A percentile compares a stretch with the other conserved stretches of the same genome.
phyloP scores from a whole-genome alignment of 2,113 vertebrate species.

The Hydropotes inermis region DNA sequence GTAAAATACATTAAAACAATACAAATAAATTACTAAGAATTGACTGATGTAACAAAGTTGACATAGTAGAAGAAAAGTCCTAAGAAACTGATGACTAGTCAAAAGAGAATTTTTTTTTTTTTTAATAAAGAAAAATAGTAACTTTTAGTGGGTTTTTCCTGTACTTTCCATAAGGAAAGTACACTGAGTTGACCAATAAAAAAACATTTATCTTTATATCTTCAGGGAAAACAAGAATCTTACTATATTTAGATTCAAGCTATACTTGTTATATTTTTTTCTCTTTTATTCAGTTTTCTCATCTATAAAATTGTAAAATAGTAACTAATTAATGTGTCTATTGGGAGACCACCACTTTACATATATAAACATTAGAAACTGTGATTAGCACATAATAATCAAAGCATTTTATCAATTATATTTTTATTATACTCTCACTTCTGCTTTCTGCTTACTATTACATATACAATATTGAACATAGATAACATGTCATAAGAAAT shows the following conservation, averaged over 20 bases:
- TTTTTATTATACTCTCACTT: not conserved
- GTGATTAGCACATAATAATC: not conserved
- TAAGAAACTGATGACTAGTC: not conserved
- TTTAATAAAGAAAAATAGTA: not conserved
- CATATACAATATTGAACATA: not conserved
- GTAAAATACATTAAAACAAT: not conserved
- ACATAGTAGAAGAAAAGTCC: not conserved
- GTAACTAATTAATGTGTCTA: not conserved
- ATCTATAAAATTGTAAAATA: not conserved
- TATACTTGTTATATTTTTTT: not conserved
- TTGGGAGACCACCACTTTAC: not conserved
- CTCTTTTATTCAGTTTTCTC: not conserved
- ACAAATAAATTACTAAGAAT: not conserved
- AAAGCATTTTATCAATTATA: not conserved
- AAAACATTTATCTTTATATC: not conserved
- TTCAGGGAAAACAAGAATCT: not conserved
- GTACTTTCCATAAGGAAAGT: not conserved
- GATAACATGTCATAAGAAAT: not conserved
- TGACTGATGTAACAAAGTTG: not conserved
- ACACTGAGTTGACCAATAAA: not conserved
- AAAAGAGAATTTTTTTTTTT: not conserved
- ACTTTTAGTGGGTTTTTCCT: not conserved
- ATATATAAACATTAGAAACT: not conserved
- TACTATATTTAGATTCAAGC: not conserved
- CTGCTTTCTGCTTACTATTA: not conserved